Percentiles rank a stretch among this genome's conserved stretches.
These are phyloP conservation scores for Zygogramma bicolorata DNA, from an alignment of 2,888 invertebrate genomes.

Conservation along the genomic window DNA sequence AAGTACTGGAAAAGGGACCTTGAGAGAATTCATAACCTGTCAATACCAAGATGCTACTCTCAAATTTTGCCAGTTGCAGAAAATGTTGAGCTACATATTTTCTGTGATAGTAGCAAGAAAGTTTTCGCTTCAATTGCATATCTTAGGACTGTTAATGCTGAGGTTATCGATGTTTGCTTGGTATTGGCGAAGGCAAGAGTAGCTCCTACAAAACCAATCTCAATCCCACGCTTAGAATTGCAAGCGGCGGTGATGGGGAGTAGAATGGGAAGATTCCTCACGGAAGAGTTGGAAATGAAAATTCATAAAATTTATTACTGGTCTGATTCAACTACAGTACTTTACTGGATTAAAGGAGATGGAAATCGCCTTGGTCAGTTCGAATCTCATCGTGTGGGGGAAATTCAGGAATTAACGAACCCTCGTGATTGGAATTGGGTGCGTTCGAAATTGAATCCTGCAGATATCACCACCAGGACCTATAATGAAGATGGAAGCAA, in stretches of 20 bases:
- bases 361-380: conserved; percentile 10
- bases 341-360: conserved; percentile 23
- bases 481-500: neutral
- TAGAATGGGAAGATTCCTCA: too few relatives aligned
- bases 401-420: conserved; percentile 45
- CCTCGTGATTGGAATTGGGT: conserved; percentile 39
- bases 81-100: conserved; percentile 45
- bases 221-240: conserved; percentile 34
- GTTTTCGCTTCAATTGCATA: conserved; percentile 22
- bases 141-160: conserved; percentile 2
- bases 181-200: conserved; percentile 19
- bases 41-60: conserved; percentile 37
- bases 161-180: conserved; percentile 11
- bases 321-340: conserved; percentile 22
- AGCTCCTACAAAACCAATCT: conserved; percentile 22
- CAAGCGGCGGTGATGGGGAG: conserved; percentile 46
- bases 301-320: too few relatives aligned
- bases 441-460: conserved; percentile 42
- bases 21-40: neutral
- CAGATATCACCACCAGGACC: conserved; percentile 45
- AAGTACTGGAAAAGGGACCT: too few relatives aligned
- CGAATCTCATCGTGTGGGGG: conserved; percentile 43
- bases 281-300: too few relatives aligned
- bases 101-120: conserved; percentile 47
- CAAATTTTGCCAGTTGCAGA: conserved; percentile 16